These are phyloP conservation scores for Passer domesticus DNA, from an alignment of 2,113 vertebrate genomes.

Conservation along the genomic window DNA sequence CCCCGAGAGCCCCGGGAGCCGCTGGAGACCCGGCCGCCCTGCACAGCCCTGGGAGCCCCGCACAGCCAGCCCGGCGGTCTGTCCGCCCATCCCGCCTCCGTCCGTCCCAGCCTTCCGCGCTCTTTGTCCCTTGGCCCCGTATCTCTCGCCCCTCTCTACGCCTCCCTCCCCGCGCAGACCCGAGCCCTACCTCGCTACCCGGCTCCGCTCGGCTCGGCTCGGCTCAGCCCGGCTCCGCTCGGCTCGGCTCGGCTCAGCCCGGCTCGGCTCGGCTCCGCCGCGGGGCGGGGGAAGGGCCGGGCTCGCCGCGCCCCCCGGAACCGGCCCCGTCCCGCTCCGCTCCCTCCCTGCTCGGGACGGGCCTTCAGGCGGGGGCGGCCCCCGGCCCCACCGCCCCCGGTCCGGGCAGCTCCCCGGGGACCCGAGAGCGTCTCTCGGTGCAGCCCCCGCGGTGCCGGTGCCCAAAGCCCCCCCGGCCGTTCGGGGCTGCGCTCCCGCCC, in stretches of 20 bases:
- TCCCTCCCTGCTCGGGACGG: not conserved
- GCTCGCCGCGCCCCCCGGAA: not conserved
- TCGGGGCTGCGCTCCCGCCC: not conserved
- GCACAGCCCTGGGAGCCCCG: not conserved
- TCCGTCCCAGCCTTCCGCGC: not conserved
- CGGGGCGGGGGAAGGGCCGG: not conserved
- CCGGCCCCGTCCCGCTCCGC: not conserved
- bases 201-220: not conserved
- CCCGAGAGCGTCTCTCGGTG: too few relatives aligned
- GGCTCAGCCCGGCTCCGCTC: rapidly evolving
- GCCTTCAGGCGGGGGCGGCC: not conserved
- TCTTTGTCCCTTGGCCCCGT: not conserved
- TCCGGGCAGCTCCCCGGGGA: not conserved
- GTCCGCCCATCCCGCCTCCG: not conserved
- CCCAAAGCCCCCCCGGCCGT: not conserved
- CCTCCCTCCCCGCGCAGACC: not conserved
- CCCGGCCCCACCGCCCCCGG: not conserved
- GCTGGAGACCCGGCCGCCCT: not conserved
- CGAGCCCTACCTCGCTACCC: not conserved
- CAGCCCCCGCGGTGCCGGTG: not conserved
- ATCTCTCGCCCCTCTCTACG: not conserved
- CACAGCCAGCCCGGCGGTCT: not conserved
- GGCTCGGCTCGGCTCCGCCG: not conserved
- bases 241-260: rapidly evolving
- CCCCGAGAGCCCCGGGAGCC: not conserved